Evolutionary conservation across 2,797 vertebrate genomes (phyloP).

Genomic region (Pantherophis vulpinus): DNA sequence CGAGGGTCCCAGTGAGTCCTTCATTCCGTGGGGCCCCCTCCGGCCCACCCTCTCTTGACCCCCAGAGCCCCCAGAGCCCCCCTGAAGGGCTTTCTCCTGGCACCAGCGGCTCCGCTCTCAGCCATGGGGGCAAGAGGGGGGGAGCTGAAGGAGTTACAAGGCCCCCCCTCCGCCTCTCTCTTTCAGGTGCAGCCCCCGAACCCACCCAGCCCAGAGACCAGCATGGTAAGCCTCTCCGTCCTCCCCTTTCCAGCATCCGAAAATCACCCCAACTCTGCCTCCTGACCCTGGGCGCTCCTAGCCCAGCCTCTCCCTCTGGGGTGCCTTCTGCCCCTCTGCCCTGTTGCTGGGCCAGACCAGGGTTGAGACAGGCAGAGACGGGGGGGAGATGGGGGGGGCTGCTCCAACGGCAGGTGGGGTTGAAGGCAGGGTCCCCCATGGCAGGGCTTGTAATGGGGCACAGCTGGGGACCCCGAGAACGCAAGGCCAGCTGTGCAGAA

Average conservation of each 20-base stretch:
- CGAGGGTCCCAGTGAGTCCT: background rate
- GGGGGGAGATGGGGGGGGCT: too few species aligned
- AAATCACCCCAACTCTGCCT: background rate
- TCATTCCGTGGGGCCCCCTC: background rate
- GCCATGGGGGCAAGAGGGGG: background rate
- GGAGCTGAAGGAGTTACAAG: too few species aligned
- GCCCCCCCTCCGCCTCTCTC: background rate
- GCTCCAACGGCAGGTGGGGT: too few species aligned
- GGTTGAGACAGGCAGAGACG: background rate
- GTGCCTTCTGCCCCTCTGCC: background rate
- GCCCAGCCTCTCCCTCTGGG: background rate
- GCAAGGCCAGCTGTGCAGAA: background rate
- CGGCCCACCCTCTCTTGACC: background rate
- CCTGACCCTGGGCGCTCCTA: background rate
- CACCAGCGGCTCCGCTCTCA: background rate
- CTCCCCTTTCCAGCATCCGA: background rate
- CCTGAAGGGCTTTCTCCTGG: background rate
- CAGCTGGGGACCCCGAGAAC: background rate
- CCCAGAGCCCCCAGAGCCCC: background rate
- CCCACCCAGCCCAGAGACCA: accelerated
- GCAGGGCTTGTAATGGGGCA: background rate
- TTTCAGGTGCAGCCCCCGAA: background rate
- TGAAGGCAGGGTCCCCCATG: too few species aligned
- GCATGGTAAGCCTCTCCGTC: background rate
- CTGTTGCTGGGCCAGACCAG: background rate